Conservation (phyloP, 2,113 vertebrate genomes). For the Camelus bactrianus region DNA sequence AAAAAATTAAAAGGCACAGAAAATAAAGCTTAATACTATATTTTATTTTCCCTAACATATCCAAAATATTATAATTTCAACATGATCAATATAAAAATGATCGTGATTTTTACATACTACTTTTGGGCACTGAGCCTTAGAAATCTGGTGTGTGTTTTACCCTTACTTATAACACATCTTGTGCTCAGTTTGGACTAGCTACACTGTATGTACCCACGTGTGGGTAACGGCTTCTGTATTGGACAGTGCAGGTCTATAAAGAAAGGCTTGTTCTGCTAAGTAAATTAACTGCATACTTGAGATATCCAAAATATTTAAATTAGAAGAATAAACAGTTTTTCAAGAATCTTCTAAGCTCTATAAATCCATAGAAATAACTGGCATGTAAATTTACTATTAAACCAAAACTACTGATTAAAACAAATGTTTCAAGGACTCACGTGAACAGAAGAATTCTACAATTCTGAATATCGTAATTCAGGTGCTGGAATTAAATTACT, state of each 20-base stretch:
- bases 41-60: neutral
- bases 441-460: neutral
- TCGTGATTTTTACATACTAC: neutral
- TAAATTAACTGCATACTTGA: neutral
- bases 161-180: accelerated
- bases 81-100: neutral
- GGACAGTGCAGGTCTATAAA: no score
- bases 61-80: neutral
- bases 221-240: no score
- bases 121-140: neutral
- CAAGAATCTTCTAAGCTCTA: neutral
- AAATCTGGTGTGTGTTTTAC: neutral
- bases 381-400: neutral
- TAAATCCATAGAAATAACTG: neutral
- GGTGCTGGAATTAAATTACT: neutral
- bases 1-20: neutral
- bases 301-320: neutral
- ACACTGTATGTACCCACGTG: neutral
- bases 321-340: neutral
- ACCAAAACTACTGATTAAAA: neutral
- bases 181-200: neutral
- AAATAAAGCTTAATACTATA: neutral
- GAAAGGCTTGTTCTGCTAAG: neutral
- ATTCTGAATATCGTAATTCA: neutral
- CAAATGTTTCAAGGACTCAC: neutral